Percentiles rank a stretch among this genome's conserved stretches.
These are phyloP conservation scores for Threskiornis aethiopicus DNA, from an alignment of 2,797 vertebrate species.

Conservation along the genomic window DNA sequence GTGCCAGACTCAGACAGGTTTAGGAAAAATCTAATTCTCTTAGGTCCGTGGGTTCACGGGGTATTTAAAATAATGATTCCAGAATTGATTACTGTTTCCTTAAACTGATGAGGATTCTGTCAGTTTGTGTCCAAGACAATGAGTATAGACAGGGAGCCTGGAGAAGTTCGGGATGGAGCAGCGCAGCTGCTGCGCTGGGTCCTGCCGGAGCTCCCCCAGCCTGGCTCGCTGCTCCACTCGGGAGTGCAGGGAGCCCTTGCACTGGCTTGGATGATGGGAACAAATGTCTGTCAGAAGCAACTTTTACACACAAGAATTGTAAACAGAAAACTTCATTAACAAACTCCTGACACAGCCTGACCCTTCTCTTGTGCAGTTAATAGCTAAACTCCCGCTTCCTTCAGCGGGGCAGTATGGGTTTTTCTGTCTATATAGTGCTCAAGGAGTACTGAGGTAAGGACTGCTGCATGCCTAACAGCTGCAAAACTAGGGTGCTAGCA, in stretches of 20 bases:
- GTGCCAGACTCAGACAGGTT: not conserved
- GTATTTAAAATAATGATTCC: not conserved
- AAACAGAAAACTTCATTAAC: not conserved
- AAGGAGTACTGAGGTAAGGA: not conserved
- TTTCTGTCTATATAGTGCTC: not conserved
- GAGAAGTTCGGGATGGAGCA: not conserved
- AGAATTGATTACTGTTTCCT: not conserved
- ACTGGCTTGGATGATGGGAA: not conserved
- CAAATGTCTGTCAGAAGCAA: not conserved
- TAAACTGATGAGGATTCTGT: not conserved
- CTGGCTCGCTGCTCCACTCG: accelerated
- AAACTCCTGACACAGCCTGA: not conserved
- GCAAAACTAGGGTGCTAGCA: not conserved
- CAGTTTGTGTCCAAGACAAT: not conserved
- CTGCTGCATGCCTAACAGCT: not conserved
- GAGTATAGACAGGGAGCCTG: not conserved
- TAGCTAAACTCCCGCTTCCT: not conserved
- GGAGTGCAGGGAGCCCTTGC: not conserved
- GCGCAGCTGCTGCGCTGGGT: not conserved
- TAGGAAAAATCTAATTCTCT: not conserved
- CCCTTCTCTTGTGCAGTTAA: not conserved
- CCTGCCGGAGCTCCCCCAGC: not conserved
- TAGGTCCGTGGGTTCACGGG: not conserved
- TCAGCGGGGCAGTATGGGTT: not conserved
- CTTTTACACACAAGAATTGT: not conserved